These are phyloP conservation scores for Columba guinea DNA, from an alignment of 2,797 vertebrate genomes.

Conservation along the genomic window DNA sequence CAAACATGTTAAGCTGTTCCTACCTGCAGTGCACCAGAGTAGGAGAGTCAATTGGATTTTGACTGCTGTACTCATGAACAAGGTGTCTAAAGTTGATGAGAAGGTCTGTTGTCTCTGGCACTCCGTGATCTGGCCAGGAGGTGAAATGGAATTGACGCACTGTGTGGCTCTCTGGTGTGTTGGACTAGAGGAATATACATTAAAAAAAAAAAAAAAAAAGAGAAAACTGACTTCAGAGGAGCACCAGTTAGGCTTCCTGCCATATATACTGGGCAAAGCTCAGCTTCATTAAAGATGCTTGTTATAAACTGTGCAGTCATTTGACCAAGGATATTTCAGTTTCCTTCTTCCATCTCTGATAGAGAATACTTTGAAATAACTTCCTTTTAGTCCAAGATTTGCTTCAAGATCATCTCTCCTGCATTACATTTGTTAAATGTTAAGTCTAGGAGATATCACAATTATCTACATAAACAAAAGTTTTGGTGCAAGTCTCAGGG, in stretches of 20 bases:
- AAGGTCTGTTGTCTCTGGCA: conserved; percentile 91
- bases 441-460: neutral
- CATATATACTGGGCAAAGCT: neutral
- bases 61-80: conserved; percentile 90
- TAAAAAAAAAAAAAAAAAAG: neutral
- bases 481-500: neutral
- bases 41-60: conserved; percentile 84
- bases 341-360: neutral
- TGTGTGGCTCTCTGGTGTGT: conserved; percentile 83
- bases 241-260: neutral
- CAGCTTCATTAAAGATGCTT: neutral
- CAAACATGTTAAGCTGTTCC: fast-evolving
- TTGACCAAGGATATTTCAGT: neutral
- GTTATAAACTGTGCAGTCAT: neutral
- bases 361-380: neutral
- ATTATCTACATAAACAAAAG: neutral
- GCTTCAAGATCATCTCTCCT: neutral
- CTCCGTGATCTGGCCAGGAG: conserved; percentile 95
- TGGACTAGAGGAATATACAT: conserved; percentile 73
- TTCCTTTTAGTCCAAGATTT: neutral
- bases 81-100: conserved; percentile 94
- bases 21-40: conserved; percentile 97
- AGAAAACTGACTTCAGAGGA: neutral
- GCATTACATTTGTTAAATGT: neutral
- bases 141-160: conserved; percentile 96